phyloP scores from a whole-genome alignment of 2,888 invertebrate species.

The Prosopocoilus inquinatus region DNA sequence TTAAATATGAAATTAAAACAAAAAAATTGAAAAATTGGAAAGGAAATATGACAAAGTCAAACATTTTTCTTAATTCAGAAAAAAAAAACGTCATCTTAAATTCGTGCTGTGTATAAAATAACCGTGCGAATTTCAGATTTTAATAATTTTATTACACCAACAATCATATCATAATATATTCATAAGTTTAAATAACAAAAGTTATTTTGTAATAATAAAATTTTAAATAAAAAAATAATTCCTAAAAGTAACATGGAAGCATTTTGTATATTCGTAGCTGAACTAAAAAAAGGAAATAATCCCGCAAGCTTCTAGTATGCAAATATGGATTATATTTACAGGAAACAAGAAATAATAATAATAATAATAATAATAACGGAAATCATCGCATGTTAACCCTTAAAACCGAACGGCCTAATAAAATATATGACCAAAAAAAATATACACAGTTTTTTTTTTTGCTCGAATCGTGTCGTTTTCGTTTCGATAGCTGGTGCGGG shows the following conservation, averaged over 20 bases:
- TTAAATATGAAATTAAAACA: no score
- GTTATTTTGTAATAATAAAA: slow-evolving; percentile 49
- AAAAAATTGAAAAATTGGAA: no score
- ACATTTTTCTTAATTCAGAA: no score
- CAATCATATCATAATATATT: slow-evolving; percentile 53
- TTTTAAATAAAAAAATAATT: slow-evolving; percentile 44
- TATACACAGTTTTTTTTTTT: background rate
- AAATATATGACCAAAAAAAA: slow-evolving; percentile 1
- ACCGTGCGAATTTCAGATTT: slow-evolving; percentile 25
- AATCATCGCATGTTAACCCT: background rate
- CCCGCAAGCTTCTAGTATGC: slow-evolving; percentile 42
- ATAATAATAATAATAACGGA: slow-evolving; percentile 28
- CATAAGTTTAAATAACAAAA: slow-evolving; percentile 52
- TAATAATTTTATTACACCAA: slow-evolving; percentile 53
- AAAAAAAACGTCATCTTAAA: background rate
- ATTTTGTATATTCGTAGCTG: slow-evolving; percentile 44
- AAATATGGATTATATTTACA: slow-evolving; percentile 39
- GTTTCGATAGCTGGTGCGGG: no score
- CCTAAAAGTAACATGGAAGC: slow-evolving; percentile 47
- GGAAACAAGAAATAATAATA: slow-evolving; percentile 36
- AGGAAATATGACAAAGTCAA: no score
- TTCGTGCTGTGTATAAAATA: no score
- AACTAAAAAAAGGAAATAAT: slow-evolving; percentile 35
- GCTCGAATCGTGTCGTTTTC: no score
- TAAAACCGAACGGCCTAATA: slow-evolving; percentile 6